phyloP scores from a whole-genome alignment of 2,888 invertebrate species.

The Drosophila diplacantha region DNA sequence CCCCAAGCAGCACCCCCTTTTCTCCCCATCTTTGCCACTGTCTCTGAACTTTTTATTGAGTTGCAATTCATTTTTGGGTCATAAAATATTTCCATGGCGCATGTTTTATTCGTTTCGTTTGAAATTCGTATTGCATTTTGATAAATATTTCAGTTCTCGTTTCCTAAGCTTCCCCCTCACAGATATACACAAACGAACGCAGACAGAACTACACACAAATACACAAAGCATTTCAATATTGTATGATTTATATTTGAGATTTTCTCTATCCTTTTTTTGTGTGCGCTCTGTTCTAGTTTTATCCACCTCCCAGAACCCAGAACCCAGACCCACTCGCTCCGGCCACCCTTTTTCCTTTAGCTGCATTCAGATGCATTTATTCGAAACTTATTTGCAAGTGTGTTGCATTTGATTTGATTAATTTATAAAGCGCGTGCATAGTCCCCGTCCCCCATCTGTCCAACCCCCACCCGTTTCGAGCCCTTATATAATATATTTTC shows the following conservation, averaged over 20 bases:
- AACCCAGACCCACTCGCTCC: constrained; percentile 1
- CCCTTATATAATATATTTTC: constrained; percentile 15
- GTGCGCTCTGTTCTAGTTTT: constrained; percentile 26
- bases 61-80: constrained; percentile 54
- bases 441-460: not conserved
- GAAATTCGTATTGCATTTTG: constrained; percentile 49
- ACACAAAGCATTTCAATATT: constrained; percentile 47
- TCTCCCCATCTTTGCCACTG: not conserved
- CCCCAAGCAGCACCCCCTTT: not conserved
- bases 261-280: constrained; percentile 28
- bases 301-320: not conserved
- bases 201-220: constrained; percentile 10
- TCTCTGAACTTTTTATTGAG: constrained; percentile 44
- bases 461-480: not conserved
- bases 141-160: constrained; percentile 61
- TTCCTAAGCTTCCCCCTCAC: constrained; percentile 32
- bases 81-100: constrained; percentile 48
- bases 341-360: constrained; percentile 8
- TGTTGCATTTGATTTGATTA: constrained; percentile 60
- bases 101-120: constrained; percentile 58
- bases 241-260: constrained; percentile 50
- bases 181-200: constrained; percentile 1
- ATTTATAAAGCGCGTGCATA: constrained; percentile 52
- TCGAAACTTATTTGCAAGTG: constrained; percentile 51
- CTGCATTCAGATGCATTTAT: constrained; percentile 44